A percentile compares a stretch with the other conserved stretches of the same genome.
Evolutionary conservation across 2,797 vertebrate species (phyloP).

Genomic region (Esox lucius): DNA sequence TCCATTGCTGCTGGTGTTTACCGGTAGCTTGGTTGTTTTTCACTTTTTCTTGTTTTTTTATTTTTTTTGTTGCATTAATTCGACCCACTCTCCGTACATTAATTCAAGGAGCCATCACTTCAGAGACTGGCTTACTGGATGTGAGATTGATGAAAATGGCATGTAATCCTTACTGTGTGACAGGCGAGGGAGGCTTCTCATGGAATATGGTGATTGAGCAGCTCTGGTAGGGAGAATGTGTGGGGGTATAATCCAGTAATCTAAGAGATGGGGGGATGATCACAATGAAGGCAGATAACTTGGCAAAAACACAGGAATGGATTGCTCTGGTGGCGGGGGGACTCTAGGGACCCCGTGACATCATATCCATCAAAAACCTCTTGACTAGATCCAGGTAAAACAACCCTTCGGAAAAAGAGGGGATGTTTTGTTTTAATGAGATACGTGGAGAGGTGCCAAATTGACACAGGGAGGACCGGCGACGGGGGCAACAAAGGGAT

Average conservation of each 20-base stretch:
- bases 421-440: constrained; percentile 1
- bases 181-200: constrained; percentile 1
- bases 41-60: background rate
- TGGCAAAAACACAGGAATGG: background rate
- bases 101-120: background rate
- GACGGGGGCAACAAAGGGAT: background rate
- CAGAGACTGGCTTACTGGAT: background rate
- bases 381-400: background rate
- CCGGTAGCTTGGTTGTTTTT: background rate
- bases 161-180: constrained; percentile 5
- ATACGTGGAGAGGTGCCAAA: background rate
- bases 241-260: background rate
- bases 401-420: background rate
- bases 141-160: constrained; percentile 3
- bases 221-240: background rate
- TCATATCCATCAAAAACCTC: background rate
- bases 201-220: background rate
- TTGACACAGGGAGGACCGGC: background rate
- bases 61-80: background rate
- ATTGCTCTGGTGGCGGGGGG: background rate
- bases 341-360: background rate
- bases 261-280: background rate
- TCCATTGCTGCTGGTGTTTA: background rate
- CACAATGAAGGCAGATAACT: background rate
- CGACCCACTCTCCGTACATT: background rate